Evolutionary conservation across 2,888 invertebrate genomes (phyloP).

Genomic region (Pandemis cinnamomeana): DNA sequence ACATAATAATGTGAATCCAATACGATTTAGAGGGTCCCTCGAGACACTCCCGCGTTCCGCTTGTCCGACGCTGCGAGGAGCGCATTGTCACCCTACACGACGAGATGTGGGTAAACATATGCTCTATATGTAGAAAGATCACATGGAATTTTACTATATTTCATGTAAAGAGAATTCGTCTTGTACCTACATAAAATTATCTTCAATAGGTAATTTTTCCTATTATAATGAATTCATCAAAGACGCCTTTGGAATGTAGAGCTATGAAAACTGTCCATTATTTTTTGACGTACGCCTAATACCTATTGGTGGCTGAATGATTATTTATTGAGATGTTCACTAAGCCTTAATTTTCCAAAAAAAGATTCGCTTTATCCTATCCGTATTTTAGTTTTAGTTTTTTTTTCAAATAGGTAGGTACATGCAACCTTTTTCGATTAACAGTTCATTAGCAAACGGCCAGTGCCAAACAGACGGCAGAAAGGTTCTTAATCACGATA

Average conservation of each 20-base stretch:
- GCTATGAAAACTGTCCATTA: too few relatives aligned
- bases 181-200: too few relatives aligned
- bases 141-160: neutral
- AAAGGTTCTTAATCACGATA: constrained; percentile 69
- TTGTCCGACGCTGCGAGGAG: constrained; percentile 51
- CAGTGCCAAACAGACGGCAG: constrained; percentile 31
- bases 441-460: constrained; percentile 28
- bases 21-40: constrained; percentile 74
- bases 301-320: too few relatives aligned
- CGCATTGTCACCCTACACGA: constrained; percentile 68
- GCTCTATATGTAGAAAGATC: constrained; percentile 10
- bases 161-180: too few relatives aligned
- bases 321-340: too few relatives aligned
- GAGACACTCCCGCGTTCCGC: constrained; percentile 56
- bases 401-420: neutral
- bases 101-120: constrained; percentile 50
- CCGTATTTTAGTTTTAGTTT: neutral
- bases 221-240: too few relatives aligned
- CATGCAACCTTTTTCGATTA: constrained; percentile 15
- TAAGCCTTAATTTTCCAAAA: too few relatives aligned
- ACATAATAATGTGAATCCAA: constrained; percentile 67
- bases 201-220: too few relatives aligned
- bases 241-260: too few relatives aligned
- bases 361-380: too few relatives aligned
- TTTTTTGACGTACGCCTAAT: too few relatives aligned